Conservation (phyloP, 1,140 invertebrate species). For the Apolygus lucorum region DNA sequence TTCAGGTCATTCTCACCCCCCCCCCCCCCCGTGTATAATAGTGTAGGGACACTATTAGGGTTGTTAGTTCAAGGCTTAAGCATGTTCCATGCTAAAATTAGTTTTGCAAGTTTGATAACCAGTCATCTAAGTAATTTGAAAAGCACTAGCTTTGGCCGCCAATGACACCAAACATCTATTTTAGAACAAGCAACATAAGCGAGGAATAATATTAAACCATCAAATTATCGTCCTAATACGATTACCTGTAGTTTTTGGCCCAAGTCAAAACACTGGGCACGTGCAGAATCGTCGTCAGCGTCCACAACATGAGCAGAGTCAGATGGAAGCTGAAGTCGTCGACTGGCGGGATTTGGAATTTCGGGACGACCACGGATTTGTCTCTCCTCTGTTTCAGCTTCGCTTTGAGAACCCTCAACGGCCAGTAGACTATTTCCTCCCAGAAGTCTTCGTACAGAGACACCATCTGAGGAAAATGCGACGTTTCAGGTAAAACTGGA, state of each 20-base stretch:
- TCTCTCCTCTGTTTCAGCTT: constrained; percentile 17
- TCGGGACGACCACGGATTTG: background rate
- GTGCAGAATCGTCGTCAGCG: constrained; percentile 38
- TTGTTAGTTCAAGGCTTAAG: no score
- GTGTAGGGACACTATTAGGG: no score
- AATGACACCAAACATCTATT: background rate
- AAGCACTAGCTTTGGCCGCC: constrained; percentile 17
- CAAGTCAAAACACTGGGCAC: constrained; percentile 42
- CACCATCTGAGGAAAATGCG: constrained; percentile 2
- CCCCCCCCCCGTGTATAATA: no score
- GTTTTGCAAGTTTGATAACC: background rate
- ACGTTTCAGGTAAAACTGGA: no score
- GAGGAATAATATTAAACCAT: no score
- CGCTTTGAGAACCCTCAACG: constrained; percentile 21
- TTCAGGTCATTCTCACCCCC: no score
- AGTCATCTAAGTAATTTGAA: constrained; percentile 3
- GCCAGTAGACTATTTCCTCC: constrained; percentile 29
- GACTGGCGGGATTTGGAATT: constrained; percentile 25
- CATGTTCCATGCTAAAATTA: no score
- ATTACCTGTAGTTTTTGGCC: constrained; percentile 43
- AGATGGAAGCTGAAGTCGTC: constrained; percentile 36
- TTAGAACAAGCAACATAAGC: no score
- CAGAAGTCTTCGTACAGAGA: constrained; percentile 28
- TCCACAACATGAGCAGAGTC: constrained; percentile 39
- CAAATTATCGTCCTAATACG: no score